Percentiles rank a stretch among this genome's conserved stretches.
These are phyloP conservation scores for Crotalus viridis DNA, from an alignment of 2,113 vertebrate genomes.

Conservation along the genomic window DNA sequence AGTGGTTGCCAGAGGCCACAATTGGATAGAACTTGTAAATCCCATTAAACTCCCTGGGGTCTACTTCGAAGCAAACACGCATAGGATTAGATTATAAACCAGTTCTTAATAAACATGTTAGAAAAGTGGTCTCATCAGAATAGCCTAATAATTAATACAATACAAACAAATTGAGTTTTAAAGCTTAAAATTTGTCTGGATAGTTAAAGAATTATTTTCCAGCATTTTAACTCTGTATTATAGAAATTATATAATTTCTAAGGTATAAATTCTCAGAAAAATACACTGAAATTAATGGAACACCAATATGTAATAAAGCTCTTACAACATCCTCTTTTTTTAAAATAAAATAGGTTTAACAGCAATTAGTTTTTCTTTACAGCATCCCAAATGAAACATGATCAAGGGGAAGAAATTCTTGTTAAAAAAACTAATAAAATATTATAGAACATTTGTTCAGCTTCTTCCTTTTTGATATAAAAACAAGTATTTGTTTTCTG, in stretches of 20 bases:
- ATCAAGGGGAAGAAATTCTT: neutral
- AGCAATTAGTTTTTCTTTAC: neutral
- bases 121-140: constrained; percentile 42
- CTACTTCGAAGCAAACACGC: neutral
- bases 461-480: neutral
- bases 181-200: constrained; percentile 65
- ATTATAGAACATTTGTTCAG: constrained; percentile 9
- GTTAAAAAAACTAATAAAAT: neutral
- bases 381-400: neutral
- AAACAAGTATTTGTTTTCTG: constrained; percentile 16
- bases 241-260: constrained; percentile 50
- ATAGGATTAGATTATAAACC: neutral
- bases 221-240: neutral
- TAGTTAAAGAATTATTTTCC: constrained; percentile 55
- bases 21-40: neutral
- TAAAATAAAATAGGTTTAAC: neutral
- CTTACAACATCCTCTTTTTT: neutral
- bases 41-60: neutral
- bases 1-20: neutral
- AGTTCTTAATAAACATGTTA: constrained; percentile 57
- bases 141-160: constrained; percentile 41
- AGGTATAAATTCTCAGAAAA: constrained; percentile 60
- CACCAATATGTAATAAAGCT: neutral
- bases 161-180: constrained; percentile 17
- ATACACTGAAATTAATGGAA: constrained; percentile 15